phyloP scores from a whole-genome alignment of 2,797 vertebrate species.

The Rhinoraja longicauda region DNA sequence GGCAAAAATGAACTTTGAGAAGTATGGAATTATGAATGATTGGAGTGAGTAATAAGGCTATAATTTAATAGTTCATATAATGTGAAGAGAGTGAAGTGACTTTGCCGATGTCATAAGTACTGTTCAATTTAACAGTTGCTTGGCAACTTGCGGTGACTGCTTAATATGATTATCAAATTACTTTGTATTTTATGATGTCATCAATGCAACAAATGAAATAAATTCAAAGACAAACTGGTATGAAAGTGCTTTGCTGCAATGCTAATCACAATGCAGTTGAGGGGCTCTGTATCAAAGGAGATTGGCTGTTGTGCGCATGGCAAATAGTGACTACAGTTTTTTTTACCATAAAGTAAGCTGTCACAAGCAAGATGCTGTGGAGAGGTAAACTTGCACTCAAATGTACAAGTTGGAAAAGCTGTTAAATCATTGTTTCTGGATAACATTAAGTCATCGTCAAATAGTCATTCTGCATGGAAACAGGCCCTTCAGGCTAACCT shows the following conservation, averaged over 20 bases:
- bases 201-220: conserved; percentile 29
- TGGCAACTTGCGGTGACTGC: conserved; percentile 32
- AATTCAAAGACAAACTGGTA: conserved; percentile 5
- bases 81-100: conserved; percentile 18
- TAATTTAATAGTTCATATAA: conserved; percentile 35
- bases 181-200: conserved; percentile 35
- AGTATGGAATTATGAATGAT: conserved; percentile 33
- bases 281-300: conserved; percentile 10
- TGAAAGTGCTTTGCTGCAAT: neutral
- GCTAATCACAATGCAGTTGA: neutral
- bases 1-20: conserved; percentile 30
- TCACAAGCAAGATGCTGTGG: neutral
- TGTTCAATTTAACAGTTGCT: conserved; percentile 27
- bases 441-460: neutral
- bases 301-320: neutral
- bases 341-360: neutral
- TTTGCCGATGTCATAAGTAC: conserved; percentile 20
- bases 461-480: too few species aligned
- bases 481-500: too few species aligned
- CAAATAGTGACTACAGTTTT: neutral
- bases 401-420: neutral
- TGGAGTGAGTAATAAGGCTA: conserved; percentile 30
- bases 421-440: neutral
- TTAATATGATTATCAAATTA: conserved; percentile 21
- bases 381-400: neutral